Conservation (phyloP, 2,888 invertebrate genomes). For the Noctuana brunneofusca region DNA sequence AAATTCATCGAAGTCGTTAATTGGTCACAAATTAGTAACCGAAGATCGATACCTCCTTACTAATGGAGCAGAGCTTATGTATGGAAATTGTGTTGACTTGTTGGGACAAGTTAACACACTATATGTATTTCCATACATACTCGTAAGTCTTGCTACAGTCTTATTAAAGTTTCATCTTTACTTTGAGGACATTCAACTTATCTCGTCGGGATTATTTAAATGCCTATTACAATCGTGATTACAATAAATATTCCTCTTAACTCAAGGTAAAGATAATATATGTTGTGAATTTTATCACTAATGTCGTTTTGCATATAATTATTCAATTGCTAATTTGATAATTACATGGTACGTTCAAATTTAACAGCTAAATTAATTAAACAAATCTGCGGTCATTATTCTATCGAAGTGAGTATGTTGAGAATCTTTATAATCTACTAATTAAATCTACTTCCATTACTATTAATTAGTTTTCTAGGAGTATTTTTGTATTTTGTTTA, state of each 20-base stretch:
- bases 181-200: conserved; percentile 15
- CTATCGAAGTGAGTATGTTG: neutral
- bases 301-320: conserved; percentile 5
- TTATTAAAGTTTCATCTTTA: conserved; percentile 1
- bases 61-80: neutral
- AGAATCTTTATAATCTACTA: conserved; percentile 1
- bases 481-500: neutral
- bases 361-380: conserved; percentile 3
- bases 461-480: conserved; percentile 8
- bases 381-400: conserved; percentile 3
- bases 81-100: neutral
- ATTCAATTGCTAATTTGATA: neutral
- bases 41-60: neutral
- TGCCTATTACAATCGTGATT: conserved; percentile 2
- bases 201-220: neutral
- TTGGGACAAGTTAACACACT: too few relatives aligned
- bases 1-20: neutral
- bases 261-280: conserved; percentile 1
- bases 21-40: neutral
- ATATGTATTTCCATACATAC: too few relatives aligned
- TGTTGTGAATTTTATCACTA: neutral
- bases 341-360: neutral
- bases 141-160: neutral
- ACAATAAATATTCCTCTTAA: conserved; percentile 1
- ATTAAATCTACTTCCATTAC: neutral